These are phyloP conservation scores for Picus viridis DNA, from an alignment of 2,797 vertebrate genomes.

Conservation along the genomic window DNA sequence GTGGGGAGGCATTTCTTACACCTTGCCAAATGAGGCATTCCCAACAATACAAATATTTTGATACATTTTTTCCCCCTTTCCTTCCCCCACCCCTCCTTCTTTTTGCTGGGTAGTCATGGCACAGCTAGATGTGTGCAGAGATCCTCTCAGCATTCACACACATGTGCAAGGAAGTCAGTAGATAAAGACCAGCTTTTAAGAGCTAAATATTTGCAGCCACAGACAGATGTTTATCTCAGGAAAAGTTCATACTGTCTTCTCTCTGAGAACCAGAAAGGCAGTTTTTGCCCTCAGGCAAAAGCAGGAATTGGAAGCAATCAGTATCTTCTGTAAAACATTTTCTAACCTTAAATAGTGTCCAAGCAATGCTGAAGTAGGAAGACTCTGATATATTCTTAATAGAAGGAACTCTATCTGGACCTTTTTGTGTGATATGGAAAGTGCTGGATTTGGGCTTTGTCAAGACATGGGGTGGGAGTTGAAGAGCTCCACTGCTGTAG, in stretches of 20 bases:
- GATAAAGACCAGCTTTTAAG: background rate
- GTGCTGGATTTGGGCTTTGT: accelerated
- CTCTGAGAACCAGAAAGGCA: background rate
- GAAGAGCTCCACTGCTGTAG: background rate
- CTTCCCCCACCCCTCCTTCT: background rate
- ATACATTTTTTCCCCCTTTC: too few relatives aligned
- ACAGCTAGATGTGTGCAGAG: background rate
- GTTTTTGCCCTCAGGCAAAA: background rate
- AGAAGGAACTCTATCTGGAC: background rate
- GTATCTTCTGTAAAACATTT: background rate
- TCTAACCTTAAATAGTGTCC: background rate
- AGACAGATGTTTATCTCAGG: slow-evolving; percentile 32
- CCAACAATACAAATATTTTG: background rate
- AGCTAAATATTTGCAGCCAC: background rate
- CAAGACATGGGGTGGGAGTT: accelerated
- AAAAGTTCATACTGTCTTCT: background rate
- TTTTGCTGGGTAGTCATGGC: background rate
- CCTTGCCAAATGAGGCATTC: background rate
- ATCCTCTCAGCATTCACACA: background rate
- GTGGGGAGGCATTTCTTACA: background rate
- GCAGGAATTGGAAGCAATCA: background rate
- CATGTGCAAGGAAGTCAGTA: background rate
- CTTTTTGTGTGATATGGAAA: accelerated
- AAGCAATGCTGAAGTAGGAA: background rate
- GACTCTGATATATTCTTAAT: background rate